Conservation (phyloP, 2,113 vertebrate genomes). For the Noctilio leporinus region DNA sequence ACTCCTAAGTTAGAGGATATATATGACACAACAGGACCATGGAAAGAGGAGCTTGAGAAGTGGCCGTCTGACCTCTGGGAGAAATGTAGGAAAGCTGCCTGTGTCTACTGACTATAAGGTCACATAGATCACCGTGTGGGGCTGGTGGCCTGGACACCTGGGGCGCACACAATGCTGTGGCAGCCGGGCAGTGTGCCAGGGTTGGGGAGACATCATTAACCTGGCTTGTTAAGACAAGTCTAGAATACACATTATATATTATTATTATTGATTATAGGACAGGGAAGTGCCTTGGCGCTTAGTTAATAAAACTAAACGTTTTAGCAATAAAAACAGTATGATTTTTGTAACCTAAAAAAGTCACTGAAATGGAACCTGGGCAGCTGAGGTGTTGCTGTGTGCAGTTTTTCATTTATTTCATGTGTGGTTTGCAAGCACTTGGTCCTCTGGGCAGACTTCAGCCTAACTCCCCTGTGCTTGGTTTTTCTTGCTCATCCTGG, state of each 20-base stretch:
- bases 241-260: conserved; percentile 22
- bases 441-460: not conserved
- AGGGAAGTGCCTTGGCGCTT: not conserved
- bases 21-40: not conserved
- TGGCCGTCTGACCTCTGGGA: not conserved
- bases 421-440: not conserved
- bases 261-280: not conserved
- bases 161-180: too few species aligned
- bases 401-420: not conserved
- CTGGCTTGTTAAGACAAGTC: conserved; percentile 17
- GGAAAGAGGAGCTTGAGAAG: not conserved
- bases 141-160: not conserved
- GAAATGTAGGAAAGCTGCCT: not conserved
- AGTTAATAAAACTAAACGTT: conserved; percentile 34
- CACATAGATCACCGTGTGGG: fast-evolving
- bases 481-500: not conserved
- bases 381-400: not conserved
- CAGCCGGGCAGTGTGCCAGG: not conserved
- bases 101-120: fast-evolving
- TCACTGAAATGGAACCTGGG: not conserved
- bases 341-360: not conserved
- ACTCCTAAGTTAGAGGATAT: not conserved
- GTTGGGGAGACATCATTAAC: not conserved
- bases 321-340: not conserved
- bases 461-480: not conserved